A percentile compares a stretch with the other conserved stretches of the same genome.
Evolutionary conservation across 2,797 vertebrate species (phyloP).

Genomic region (Selene dorsalis): DNA sequence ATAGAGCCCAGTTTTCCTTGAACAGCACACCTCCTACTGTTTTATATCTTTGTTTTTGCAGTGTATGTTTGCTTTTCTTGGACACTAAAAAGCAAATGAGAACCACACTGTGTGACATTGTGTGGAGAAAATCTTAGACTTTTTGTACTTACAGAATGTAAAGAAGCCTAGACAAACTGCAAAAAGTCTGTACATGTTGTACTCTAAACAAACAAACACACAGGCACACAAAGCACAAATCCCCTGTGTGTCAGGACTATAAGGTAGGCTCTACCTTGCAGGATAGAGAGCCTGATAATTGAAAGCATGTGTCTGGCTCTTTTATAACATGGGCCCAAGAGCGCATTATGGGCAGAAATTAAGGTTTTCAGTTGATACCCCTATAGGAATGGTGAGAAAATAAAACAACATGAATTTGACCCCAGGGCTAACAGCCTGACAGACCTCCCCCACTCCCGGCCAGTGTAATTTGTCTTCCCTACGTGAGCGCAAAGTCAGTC

Average conservation of each 20-base stretch:
- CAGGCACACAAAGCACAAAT: constrained; percentile 34
- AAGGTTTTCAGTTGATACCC: constrained; percentile 78
- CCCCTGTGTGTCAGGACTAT: constrained; percentile 45
- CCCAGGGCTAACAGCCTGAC: constrained; percentile 83
- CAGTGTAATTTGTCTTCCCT: constrained; percentile 86
- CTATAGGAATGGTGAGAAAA: constrained; percentile 82
- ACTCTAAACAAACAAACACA: constrained; percentile 36
- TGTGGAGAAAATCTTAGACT: not conserved
- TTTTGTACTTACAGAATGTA: constrained; percentile 35
- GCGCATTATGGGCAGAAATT: constrained; percentile 74
- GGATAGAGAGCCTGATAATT: constrained; percentile 66
- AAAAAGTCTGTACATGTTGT: constrained; percentile 3
- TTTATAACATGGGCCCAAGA: constrained; percentile 67
- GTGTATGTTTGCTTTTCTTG: constrained; percentile 71
- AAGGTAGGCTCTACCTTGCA: constrained; percentile 49
- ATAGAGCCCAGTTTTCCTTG: constrained; percentile 73
- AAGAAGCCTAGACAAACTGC: constrained; percentile 31
- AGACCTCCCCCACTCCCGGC: constrained; percentile 80
- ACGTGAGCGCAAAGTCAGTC: constrained; percentile 86
- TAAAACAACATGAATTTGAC: constrained; percentile 86
- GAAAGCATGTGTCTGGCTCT: constrained; percentile 73
- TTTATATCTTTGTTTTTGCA: constrained; percentile 80
- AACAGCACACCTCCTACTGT: constrained; percentile 78
- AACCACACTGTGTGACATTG: constrained; percentile 64
- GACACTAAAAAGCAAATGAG: constrained; percentile 71